Percentiles rank a stretch among this genome's conserved stretches.
Conservation (phyloP, 2,113 vertebrate genomes). For the Montifringilla adamsi region DNA sequence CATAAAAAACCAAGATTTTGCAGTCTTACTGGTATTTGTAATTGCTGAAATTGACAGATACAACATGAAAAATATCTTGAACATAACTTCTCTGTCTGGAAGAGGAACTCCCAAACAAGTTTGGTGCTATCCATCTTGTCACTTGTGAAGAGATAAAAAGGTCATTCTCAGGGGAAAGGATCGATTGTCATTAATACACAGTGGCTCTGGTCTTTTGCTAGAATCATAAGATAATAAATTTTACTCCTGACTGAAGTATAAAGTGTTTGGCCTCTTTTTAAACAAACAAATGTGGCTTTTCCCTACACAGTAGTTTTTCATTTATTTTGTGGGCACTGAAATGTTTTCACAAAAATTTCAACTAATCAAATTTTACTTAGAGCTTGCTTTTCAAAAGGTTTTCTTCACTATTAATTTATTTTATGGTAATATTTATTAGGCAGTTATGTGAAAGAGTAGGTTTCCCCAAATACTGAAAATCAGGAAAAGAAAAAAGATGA, state of each 20-base stretch:
- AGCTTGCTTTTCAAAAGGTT: background rate
- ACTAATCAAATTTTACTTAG: background rate
- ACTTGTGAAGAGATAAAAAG: background rate
- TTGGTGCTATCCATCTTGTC: background rate
- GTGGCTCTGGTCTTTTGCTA: background rate
- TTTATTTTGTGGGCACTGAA: background rate
- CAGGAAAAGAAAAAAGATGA: background rate
- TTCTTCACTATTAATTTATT: background rate
- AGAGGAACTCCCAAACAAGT: background rate
- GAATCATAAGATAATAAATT: background rate
- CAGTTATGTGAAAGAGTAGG: background rate
- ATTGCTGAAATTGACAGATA: background rate
- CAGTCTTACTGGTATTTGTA: background rate
- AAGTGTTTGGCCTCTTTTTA: background rate
- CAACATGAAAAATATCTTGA: background rate
- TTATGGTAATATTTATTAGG: background rate
- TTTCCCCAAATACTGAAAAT: background rate
- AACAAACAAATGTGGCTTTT: background rate
- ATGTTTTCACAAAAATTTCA: background rate
- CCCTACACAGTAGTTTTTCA: background rate
- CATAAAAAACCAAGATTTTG: background rate
- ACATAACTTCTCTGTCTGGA: background rate
- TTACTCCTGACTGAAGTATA: background rate
- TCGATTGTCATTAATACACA: background rate
- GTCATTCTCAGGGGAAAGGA: background rate